These are phyloP conservation scores for Caenorhabditis imperialis DNA, from an alignment of 2,888 invertebrate species.

Conservation along the genomic window DNA sequence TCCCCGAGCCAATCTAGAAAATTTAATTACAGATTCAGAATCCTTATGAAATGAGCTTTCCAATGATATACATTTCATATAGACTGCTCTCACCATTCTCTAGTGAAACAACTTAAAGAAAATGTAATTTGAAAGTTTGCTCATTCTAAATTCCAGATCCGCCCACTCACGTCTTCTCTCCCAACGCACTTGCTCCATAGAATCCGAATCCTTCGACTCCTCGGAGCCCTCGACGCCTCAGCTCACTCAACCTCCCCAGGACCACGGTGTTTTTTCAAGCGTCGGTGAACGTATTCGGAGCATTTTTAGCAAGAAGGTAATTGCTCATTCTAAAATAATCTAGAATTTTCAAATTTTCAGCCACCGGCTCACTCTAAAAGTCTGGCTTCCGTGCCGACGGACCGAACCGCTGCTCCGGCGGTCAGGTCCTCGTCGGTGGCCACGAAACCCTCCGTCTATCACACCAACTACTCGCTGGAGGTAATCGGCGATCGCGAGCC, in stretches of 20 bases:
- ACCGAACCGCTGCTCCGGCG: slow-evolving; percentile 11
- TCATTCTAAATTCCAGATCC: slow-evolving; percentile 13
- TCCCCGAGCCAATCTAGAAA: too few species aligned
- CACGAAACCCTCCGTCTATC: slow-evolving; percentile 19
- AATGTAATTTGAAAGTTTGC: too few species aligned
- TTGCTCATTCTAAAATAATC: neutral
- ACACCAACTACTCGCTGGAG: neutral
- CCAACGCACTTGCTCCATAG: slow-evolving; percentile 38
- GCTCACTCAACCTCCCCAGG: slow-evolving; percentile 25
- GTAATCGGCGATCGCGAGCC: neutral
- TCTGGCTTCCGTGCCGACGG: neutral
- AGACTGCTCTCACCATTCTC: too few species aligned
- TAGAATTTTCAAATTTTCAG: slow-evolving; percentile 1
- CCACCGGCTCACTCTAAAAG: slow-evolving; percentile 28
- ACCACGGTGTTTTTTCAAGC: slow-evolving; percentile 49
- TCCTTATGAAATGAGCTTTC: too few species aligned
- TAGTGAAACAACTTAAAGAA: too few species aligned
- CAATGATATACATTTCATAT: too few species aligned
- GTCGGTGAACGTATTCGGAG: slow-evolving; percentile 48
- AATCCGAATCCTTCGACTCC: slow-evolving; percentile 27
- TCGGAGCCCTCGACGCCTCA: slow-evolving; percentile 31
- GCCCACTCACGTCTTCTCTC: slow-evolving; percentile 45
- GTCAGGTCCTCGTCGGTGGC: slow-evolving; percentile 5
- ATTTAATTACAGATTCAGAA: too few species aligned
- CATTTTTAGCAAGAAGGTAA: slow-evolving; percentile 35